Base-by-base conservation (phyloP, 1,140 invertebrate species). In the Magallana gigas region DNA sequence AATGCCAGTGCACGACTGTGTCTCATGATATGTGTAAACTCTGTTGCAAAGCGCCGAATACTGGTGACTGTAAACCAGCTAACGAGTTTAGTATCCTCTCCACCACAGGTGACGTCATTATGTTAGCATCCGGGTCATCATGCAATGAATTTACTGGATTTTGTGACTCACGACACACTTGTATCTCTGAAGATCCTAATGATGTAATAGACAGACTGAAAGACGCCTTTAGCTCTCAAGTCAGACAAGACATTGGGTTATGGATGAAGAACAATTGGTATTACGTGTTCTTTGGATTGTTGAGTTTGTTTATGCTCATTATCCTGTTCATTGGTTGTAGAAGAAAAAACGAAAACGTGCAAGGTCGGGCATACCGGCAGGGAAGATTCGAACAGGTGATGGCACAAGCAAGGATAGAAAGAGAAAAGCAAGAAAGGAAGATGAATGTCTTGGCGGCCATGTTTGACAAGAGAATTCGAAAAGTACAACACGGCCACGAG, bases 261-360 rank as follows among this genome's bases (percentile, higher is more conserved):
- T 93, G 92, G 92, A 62, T 91, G 4, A 59, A 84, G 14, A 90
- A 91, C 11, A 89, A 91, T 56, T 92, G 92, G 91, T 91, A 89
- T 83, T 92, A 91, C 64, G n/a, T 92, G 8, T 71, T 92, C 9
- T 58, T 88, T 23, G 88, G 85, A 57, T 57, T 91, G 14, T 12
- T 58, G 8, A 23, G 11, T 2, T 11, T 87, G 5, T 11, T 57
- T 4, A 57, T 86, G 14, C 64, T 89, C 2, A 18, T 64, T 57
- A 4, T 89, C 16, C 14, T 89, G 29, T 89, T 84, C 18, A 60
- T 89, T 64, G 14, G 60, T 0, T 86, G 82, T 18, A 89, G 71
- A 62, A 76, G 83, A 48, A 86, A 89, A 84, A 56, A 56, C n/a
- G 85, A 87, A 57, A 85, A 86, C 68, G 60, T 84, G 0, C 88